A percentile compares a stretch with the other conserved stretches of the same genome.
Conservation (phyloP, 2,888 invertebrate genomes). For the Caprella mutica region DNA sequence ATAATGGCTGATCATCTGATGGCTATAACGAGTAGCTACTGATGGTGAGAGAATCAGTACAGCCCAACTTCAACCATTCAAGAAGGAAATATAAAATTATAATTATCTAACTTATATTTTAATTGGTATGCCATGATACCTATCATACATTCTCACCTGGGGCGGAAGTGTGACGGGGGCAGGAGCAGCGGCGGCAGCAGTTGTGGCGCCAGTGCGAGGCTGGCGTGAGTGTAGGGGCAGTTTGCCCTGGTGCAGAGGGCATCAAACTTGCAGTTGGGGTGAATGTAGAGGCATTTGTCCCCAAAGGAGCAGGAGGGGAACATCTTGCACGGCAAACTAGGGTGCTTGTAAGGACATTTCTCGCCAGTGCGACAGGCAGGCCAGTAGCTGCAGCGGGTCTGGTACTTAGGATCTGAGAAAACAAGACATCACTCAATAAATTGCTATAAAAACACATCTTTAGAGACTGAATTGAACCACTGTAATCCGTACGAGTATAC, state of each 20-base stretch:
- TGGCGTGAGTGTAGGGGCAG: conserved; percentile 69
- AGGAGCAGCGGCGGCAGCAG: neutral
- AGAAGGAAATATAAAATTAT: no score
- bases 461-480: no score
- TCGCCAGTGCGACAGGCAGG: conserved; percentile 44
- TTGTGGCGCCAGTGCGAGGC: conserved; percentile 14
- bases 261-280: conserved; percentile 88
- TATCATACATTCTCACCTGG: neutral
- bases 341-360: conserved; percentile 43
- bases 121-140: no score
- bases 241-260: conserved; percentile 66
- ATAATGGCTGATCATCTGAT: no score
- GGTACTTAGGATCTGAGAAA: conserved; percentile 8
- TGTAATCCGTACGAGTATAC: no score
- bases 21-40: no score
- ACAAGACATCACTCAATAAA: neutral
- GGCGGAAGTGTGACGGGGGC: neutral
- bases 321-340: conserved; percentile 47
- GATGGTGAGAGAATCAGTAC: no score
- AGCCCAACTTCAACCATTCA: no score
- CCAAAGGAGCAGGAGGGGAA: conserved; percentile 73
- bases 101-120: no score
- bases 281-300: conserved; percentile 72
- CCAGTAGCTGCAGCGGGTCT: conserved; percentile 62
- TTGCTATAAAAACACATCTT: no score